Conservation (phyloP, 2,113 vertebrate genomes). For the Indicator maculatus region DNA sequence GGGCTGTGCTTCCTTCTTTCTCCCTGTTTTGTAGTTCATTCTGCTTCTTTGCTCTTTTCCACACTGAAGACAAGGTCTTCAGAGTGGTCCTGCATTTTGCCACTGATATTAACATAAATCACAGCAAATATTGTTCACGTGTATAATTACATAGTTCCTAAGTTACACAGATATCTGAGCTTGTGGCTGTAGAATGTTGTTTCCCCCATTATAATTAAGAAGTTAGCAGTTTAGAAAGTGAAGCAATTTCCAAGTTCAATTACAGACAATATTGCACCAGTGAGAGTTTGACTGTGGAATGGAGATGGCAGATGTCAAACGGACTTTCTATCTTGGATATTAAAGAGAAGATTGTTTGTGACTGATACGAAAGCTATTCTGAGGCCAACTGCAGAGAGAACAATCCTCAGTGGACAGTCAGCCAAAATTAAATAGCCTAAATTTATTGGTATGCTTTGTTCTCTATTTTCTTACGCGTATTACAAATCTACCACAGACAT, state of each 20-base stretch:
- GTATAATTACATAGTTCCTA: neutral
- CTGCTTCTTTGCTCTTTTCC: neutral
- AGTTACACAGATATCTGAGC: neutral
- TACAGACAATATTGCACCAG: neutral
- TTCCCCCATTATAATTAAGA: neutral
- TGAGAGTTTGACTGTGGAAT: neutral
- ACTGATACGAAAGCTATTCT: neutral
- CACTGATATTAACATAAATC: neutral
- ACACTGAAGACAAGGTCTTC: neutral
- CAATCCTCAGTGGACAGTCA: neutral
- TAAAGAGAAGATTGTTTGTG: constrained; percentile 14
- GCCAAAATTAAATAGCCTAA: neutral
- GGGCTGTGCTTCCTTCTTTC: neutral
- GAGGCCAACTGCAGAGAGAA: neutral
- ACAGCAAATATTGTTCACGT: neutral
- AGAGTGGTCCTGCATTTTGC: neutral
- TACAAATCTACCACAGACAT: neutral
- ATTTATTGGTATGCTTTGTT: neutral
- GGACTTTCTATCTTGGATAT: neutral
- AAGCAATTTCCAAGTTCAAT: constrained; percentile 35
- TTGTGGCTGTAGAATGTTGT: neutral
- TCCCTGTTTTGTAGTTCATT: neutral
- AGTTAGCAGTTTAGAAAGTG: constrained; percentile 20
- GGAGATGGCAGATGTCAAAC: constrained; percentile 13
- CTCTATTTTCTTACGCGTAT: neutral